Base-by-base conservation (phyloP, 2,113 vertebrate genomes). In the Hemibagrus wyckioides region DNA sequence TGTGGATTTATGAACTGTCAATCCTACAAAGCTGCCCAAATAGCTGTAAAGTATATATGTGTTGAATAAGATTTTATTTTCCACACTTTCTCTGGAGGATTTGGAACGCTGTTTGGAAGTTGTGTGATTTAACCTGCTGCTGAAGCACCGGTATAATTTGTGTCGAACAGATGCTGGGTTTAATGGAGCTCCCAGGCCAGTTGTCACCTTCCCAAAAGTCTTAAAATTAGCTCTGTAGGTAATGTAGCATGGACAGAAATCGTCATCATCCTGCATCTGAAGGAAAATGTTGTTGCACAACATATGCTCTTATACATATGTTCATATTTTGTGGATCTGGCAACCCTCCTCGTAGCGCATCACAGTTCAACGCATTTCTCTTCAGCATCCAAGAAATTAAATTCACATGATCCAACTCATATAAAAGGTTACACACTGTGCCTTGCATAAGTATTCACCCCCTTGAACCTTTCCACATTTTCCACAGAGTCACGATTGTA, bases 121-220 rank as follows among this genome's bases (percentile, higher is more conserved):
- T 80, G 50, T 33, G 19, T 56, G 77, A 56, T 80, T 80, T 33
- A 80, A 80, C 77, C 77, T 56, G 77, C 76, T 79, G 48, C 50
- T 54, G 76, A 54, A 54, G 76, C 76, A 80, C 50, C n/a, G n/a
- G n/a, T 80, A n/a, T n/a, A 80, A 54, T 79, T 79, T 80, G 50
- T 10, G 30, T 56, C 8, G 77, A 80, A 80, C 77, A 80, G 77
- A 80, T 36, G 80, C 80, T 39, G 21, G 54, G 54, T 81, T 59
- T 81, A 81, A 59, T 81, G 80, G 80, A 81, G 79, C 52, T 11
- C 52, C 79, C 50, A 23, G 79, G 79, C 52, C 79, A 81, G 79
- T 57, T 59, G 54, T 81, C 79, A 17, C 33, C 33, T 81, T 81
- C 33, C 56, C 52, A 59, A 41, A 61, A 41, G 56, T 39, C 23